Evolutionary conservation across 1,140 invertebrate species (phyloP), one percentile per base, ranked within the genome.

Genomic region (Bombus sibiricus): DNA sequence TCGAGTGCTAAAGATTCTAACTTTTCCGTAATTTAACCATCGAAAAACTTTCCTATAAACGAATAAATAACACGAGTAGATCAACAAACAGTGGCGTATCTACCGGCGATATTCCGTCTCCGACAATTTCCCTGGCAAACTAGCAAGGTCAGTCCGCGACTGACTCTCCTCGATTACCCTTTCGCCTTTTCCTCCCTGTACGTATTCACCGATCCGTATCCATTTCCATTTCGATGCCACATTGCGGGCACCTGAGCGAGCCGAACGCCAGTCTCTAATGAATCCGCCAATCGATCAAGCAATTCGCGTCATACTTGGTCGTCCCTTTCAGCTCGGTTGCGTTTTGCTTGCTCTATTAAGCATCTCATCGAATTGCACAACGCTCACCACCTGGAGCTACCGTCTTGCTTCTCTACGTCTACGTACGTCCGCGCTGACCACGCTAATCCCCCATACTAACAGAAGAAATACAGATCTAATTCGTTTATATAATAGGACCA

Each of bases 261-360:
- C 28, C 62, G 6, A 64, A 32, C n/a, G n/a, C 15, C 77, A 34
- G 25, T 28, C 57, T 43, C 43, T 80, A 77, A 86, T 83, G 68
- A 59, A 68, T 3, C 87, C 87, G 86, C 85, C 89, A 74, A 92
- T 90, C 88, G 88, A 84, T 79, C 83, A 47, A 83, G 73, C 69
- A 74, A 57, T 37, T 8, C 73, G 13, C 37, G 13, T 64, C 73
- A 39, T 32, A 39, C 53, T 72, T 32, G 74, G n/a, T 18, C 82
- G 57, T 69, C 47, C 66, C 43, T 53, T 57, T 78, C 83, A 53
- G 76, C 66, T 84, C 64, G 81, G 62, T 68, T 78, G 74, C 76
- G n/a, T 62, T 85, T 85, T 72, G 76, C 84, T 74, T 81, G 79
- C 79, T 86, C 78, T 82, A 82, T 82, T 86, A 75, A 86, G n/a